These are phyloP conservation scores for Epistrophe grossulariae DNA, from an alignment of 2,888 invertebrate species.

Conservation along the genomic window DNA sequence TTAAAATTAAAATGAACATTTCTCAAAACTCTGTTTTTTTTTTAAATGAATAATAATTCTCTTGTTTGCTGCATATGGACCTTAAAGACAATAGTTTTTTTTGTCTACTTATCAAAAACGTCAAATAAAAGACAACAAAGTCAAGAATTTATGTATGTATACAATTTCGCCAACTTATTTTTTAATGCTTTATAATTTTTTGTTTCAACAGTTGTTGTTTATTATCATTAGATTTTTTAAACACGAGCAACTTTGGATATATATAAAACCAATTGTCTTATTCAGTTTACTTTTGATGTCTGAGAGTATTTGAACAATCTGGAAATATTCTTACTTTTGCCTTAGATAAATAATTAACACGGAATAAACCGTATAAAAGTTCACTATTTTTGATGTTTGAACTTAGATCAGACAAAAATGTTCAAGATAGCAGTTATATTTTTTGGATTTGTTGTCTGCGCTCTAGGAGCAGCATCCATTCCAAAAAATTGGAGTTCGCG, in stretches of 20 bases:
- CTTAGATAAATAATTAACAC: not conserved
- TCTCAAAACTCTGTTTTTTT: too few species aligned
- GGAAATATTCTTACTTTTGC: not conserved
- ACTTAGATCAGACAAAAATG: slow-evolving; percentile 5
- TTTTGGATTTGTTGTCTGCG: not conserved
- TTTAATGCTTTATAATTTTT: not conserved
- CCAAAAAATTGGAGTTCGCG: not conserved
- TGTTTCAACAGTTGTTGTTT: not conserved
- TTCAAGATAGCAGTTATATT: not conserved
- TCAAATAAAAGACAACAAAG: too few species aligned
- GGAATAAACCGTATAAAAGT: not conserved
- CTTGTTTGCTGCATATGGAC: too few species aligned
- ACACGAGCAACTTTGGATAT: not conserved
- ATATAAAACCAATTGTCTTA: not conserved
- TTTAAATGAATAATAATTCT: too few species aligned
- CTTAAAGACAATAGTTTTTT: too few species aligned
- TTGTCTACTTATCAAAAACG: too few species aligned
- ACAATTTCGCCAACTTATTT: too few species aligned
- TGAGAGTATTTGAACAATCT: not conserved
- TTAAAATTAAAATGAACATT: too few species aligned
- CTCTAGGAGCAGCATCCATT: slow-evolving; percentile 1
- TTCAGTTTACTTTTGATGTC: not conserved
- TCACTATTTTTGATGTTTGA: not conserved
- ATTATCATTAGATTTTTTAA: not conserved
- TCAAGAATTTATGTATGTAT: too few species aligned